Percentiles rank a stretch among this genome's conserved stretches.
phyloP scores from a whole-genome alignment of 2,888 invertebrate genomes.

The Neoscelio sp. region DNA sequence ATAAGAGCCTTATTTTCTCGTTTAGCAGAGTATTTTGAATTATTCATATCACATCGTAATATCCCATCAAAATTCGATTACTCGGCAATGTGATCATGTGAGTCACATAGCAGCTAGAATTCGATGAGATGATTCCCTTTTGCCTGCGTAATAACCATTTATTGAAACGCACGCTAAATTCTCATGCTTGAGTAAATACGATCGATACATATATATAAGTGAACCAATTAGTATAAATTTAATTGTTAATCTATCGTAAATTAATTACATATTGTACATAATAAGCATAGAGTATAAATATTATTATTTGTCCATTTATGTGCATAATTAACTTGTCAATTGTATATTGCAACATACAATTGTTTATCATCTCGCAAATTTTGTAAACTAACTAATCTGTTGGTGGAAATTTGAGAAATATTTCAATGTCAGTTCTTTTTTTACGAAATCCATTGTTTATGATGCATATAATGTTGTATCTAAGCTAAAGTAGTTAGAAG shows the following conservation, averaged over 20 bases:
- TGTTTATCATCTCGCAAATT: background rate
- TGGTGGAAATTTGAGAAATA: too few species aligned
- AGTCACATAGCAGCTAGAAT: conserved; percentile 37
- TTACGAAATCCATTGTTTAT: conserved; percentile 1
- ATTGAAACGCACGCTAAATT: conserved; percentile 35
- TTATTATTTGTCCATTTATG: conserved; percentile 5
- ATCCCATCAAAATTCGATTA: conserved; percentile 47
- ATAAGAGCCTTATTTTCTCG: conserved; percentile 33
- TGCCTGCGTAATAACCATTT: conserved; percentile 36
- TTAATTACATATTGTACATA: conserved; percentile 11
- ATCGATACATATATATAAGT: conserved; percentile 21
- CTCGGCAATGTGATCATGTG: conserved; percentile 23
- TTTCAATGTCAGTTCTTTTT: too few species aligned
- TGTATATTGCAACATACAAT: background rate
- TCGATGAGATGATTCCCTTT: conserved; percentile 40
- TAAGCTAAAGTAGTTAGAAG: conserved; percentile 43
- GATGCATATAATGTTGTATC: background rate
- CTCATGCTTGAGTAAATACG: conserved; percentile 27
- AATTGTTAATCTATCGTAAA: conserved; percentile 11
- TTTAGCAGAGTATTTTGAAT: conserved; percentile 21
- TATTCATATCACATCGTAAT: conserved; percentile 45
- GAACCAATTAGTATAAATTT: conserved; percentile 26
- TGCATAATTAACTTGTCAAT: conserved; percentile 7
- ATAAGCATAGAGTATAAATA: background rate
- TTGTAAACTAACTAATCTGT: too few species aligned